Evolutionary conservation across 2,888 invertebrate species (phyloP), one percentile per base, ranked within the genome.

Genomic region (Anticlea derivata): DNA sequence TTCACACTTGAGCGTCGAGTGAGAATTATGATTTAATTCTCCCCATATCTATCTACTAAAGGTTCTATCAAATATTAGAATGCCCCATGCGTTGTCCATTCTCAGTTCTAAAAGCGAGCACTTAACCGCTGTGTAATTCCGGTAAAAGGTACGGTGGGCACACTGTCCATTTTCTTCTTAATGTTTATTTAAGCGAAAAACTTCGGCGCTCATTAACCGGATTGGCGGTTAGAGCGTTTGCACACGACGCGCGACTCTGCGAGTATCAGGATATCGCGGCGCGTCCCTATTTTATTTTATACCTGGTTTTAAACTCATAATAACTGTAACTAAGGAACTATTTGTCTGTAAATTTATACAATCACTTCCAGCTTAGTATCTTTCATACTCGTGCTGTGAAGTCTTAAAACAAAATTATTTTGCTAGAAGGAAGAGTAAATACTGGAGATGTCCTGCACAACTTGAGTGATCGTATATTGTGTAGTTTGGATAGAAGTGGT

Each of bases 171-270:
- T 84, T 76, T 78, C 77, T 73, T 83, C 79, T 79, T 83, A 83
- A 86, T 86, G 84, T 85, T 85, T 84, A 83, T 86, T 84, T 86
- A 82, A 86, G 84, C 80, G 84, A 82, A 86, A 85, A 85, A 85
- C 71, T 85, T 86, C 74, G 74, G 74, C 71, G 73, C 75, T 86
- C 82, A 85, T 86, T 86, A 85, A 80, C 78, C 62, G 73, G 75
- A 85, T 85, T 83, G 83, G 75, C 65, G 79, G 76, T 79, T 80
- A 46, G 41, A 46, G 31, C 27, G 30, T 27, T 46, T 41, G 40
- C 35, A 41, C 41, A 51, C 12, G 31, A 41, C 26, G 7, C 12
- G 7, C 17, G 11, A 10, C 24, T 24, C 26, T 34, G 40, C 6
- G 8, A 8, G 22, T 35, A 22, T 33, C 11, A 40, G 20, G 12